Base-by-base conservation (phyloP, 1,140 invertebrate species). In the Littorina saxatilis region DNA sequence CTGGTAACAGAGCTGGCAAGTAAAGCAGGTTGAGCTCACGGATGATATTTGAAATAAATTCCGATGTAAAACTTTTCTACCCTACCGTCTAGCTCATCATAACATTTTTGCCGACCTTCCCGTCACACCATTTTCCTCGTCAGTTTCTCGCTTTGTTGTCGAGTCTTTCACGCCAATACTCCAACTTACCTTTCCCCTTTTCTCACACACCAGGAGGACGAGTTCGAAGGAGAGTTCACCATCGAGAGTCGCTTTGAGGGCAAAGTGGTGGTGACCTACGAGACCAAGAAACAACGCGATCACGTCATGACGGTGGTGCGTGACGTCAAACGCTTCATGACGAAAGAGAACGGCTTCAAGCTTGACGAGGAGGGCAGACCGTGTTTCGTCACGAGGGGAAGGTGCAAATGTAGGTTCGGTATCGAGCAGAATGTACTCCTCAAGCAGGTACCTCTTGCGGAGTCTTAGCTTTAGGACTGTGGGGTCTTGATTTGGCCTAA, bases 211-310 rank as follows among this genome's bases (percentile, higher is more conserved):
- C 76, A 78, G 79, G 93, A 94, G 83, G 89, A 93, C 81, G 91
- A 91, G 76, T 93, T 92, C 85, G 87, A 88, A 13, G 93, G 93
- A n/a, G 88, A 88, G 39, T 94, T 94, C 83, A 88, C 88, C 52
- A 87, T 92, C n/a, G 84, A 88, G 76, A 92, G 89, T 39, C 88
- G 86, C 50, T 89, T 94, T 61, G 88, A 89, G 50, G 93, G 93
- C 29, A 89, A 90, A 66, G 87, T 77, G 32, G 29, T 68, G 17
- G 82, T 83, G 43, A 72, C 79, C 7, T 83, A 80, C 50, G 79
- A 81, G 40, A 76, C 63, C 73, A 85, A 85, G 47, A 83, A 85
- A 58, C 80, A 37, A 50, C 72, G 55, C 23, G 80, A 84, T 29
- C 84, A 81, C 52, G 32, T 85, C 20, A 63, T 40, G 35, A 81